Percentiles rank a stretch among this genome's conserved stretches.
phyloP scores from a whole-genome alignment of 2,888 invertebrate genomes.

The Hirtodrosophila alboralis region DNA sequence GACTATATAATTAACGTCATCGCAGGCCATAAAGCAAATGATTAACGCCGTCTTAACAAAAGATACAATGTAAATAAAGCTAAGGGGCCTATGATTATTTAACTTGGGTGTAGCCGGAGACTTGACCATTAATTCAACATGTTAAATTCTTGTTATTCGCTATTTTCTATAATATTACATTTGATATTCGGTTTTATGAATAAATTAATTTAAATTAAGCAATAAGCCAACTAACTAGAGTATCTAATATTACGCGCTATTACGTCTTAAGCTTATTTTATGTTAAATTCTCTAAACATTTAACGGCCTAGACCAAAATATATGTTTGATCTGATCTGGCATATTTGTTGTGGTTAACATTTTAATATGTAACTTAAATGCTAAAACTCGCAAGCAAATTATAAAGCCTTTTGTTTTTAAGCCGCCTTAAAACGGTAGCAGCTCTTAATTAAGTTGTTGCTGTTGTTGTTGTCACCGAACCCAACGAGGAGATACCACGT shows the following conservation, averaged over 20 bases:
- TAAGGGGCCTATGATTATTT: constrained; percentile 14
- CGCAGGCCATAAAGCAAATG: constrained; percentile 58
- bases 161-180: constrained; percentile 64
- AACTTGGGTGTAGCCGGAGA: constrained; percentile 11
- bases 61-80: constrained; percentile 50
- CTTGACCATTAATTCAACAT: constrained; percentile 54
- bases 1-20: constrained; percentile 67
- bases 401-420: constrained; percentile 61
- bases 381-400: constrained; percentile 54
- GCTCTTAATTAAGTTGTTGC: constrained; percentile 51
- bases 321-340: constrained; percentile 33
- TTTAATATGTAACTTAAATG: constrained; percentile 64
- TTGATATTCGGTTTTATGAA: constrained; percentile 68
- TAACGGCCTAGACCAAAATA: constrained; percentile 42
- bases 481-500: constrained; percentile 5
- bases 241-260: constrained; percentile 66
- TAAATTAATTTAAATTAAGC: constrained; percentile 80
- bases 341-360: constrained; percentile 57
- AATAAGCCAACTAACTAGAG: constrained; percentile 76
- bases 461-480: constrained; percentile 30
- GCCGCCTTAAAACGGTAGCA: constrained; percentile 68
- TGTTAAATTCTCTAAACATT: constrained; percentile 50
- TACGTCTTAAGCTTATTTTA: constrained; percentile 74
- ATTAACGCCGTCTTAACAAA: constrained; percentile 68
- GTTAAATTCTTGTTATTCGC: constrained; percentile 46